Conservation (phyloP, 2,113 vertebrate species). For the Cercopithecus mona region DNA sequence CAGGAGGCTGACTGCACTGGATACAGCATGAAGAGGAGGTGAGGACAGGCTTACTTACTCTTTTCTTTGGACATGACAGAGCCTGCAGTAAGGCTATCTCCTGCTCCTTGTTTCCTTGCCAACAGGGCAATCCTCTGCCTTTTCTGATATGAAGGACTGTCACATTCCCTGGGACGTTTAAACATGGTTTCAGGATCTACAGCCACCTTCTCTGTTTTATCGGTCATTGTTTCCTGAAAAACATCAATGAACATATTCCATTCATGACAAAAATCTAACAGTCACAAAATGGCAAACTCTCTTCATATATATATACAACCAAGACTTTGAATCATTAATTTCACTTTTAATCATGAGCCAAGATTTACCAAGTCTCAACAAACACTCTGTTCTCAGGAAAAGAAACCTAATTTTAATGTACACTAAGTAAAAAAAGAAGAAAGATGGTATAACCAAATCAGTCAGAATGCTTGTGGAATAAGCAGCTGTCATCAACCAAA, state of each 20-base stretch:
- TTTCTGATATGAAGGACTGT: conserved; percentile 85
- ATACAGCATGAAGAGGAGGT: conserved; percentile 79
- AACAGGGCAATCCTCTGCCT: conserved; percentile 87
- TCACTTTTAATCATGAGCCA: not conserved
- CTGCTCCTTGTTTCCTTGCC: conserved; percentile 76
- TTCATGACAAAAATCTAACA: not conserved
- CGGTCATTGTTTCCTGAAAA: conserved; percentile 92
- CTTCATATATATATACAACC: not conserved
- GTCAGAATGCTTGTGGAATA: not conserved
- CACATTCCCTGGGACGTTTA: conserved; percentile 84
- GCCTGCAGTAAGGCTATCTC: not conserved
- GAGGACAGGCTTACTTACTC: not conserved
- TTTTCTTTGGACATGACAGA: not conserved
- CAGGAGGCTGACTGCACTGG: not conserved
- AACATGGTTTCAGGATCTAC: conserved; percentile 89
- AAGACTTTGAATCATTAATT: not conserved
- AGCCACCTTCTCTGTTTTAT: conserved; percentile 91
- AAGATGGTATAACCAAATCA: not conserved
- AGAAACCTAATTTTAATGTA: not conserved
- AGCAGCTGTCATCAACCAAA: not conserved
- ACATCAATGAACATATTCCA: not conserved
- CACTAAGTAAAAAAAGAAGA: not conserved
- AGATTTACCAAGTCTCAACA: not conserved
- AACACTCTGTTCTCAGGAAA: not conserved
- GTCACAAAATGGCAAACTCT: not conserved